A percentile compares a stretch with the other conserved stretches of the same genome.
phyloP scores from a whole-genome alignment of 2,113 vertebrate species.

The Indicator indicator region DNA sequence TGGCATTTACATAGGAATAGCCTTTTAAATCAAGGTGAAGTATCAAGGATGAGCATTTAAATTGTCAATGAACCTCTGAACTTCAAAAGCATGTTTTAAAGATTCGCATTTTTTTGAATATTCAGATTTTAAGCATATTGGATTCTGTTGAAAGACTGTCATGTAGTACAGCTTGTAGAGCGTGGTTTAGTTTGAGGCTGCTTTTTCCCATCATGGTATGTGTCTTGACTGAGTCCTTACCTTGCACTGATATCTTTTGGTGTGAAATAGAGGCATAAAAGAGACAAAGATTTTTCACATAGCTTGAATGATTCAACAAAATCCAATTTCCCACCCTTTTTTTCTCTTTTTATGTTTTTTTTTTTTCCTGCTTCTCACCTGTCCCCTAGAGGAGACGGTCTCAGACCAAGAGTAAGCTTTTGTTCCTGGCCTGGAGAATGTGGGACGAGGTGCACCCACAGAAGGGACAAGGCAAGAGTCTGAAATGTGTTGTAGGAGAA shows the following conservation, averaged over 20 bases:
- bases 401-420: background rate
- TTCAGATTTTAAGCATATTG: background rate
- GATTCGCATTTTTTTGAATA: background rate
- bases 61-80: background rate
- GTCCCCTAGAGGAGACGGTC: background rate
- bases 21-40: background rate
- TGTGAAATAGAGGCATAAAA: background rate
- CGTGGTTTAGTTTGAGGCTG: background rate
- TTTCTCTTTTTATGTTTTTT: no score
- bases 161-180: background rate
- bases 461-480: background rate
- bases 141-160: background rate
- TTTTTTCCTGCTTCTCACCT: background rate
- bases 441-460: rapidly evolving
- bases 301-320: background rate
- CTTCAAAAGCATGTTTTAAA: background rate
- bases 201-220: background rate
- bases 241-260: background rate
- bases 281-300: background rate
- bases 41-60: background rate
- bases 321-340: background rate
- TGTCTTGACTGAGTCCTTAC: background rate
- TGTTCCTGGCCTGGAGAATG: background rate
- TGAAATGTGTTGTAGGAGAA: background rate
- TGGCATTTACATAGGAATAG: background rate